Evolutionary conservation across 2,113 vertebrate species (phyloP), one percentile per base, ranked within the genome.

Genomic region (Zeus faber): DNA sequence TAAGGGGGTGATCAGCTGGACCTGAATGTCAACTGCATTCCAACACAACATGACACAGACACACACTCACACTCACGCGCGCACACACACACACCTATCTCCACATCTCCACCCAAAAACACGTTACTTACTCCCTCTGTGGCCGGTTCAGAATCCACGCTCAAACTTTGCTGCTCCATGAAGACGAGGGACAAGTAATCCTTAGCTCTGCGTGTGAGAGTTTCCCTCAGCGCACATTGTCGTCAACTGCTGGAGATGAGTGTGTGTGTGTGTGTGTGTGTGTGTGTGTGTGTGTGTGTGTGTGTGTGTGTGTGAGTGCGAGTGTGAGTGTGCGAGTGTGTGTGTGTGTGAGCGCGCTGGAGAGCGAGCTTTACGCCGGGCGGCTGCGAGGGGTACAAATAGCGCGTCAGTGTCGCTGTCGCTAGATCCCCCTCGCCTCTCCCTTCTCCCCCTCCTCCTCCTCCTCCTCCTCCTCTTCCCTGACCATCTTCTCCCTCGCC

Each of bases 111-210:
- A 49, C 59, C 53, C 17, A 41, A 26, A 44, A 50, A 39, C 50
- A 54, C 17, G 45, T 59, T 72, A 82, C 85, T 84, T 68, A 83
- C 83, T 50, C 73, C 66, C 69, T 82, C 68, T 55, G 81, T 59
- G 14, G 88, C 62, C 25, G 74, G 72, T 60, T 86, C 83, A 58
- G 85, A 74, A 64, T 81, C 87, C 81, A 85, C 83, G 66, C 85
- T 91, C 82, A 92, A 91, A 88, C 87, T 85, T 90, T 90, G 87
- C 84, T 87, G 89, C 90, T 95, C 94, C 92, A 93, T 94, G 90
- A 89, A 83, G 66, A 62, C 67, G 82, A 76, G 60, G 69, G 66
- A 72, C 59, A 58, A 70, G 78, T 79, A 78, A 76, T 87, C 80
- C 76, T 83, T 74, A 80, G 60, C 71, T 71, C 70, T 64, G 66